A percentile compares a stretch with the other conserved stretches of the same genome.
phyloP scores from a whole-genome alignment of 1,140 invertebrate species.

The Pseudomyrmex flavicornis region DNA sequence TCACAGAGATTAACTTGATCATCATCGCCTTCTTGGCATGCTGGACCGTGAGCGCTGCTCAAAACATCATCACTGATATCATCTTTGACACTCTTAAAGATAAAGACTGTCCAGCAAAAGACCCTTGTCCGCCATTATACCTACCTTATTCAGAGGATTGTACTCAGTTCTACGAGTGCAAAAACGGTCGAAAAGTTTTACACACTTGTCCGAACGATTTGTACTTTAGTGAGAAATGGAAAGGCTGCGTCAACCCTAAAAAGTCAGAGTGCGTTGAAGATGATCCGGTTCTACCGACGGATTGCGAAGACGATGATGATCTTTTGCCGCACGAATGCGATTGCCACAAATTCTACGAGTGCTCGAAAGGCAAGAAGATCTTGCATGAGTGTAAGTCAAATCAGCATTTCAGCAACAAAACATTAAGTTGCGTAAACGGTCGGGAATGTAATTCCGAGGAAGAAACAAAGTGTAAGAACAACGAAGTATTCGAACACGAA shows the following conservation, averaged over 20 bases:
- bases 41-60: background rate
- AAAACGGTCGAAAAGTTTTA: background rate
- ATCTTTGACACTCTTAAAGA: background rate
- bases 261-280: too few species aligned
- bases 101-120: background rate
- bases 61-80: background rate
- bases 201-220: background rate
- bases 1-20: slow-evolving; percentile 26
- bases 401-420: background rate
- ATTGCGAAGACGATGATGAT: too few species aligned
- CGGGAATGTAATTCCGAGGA: rapidly evolving
- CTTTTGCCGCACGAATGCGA: too few species aligned
- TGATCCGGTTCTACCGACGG: too few species aligned
- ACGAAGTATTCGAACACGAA: too few species aligned
- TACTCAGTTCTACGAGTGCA: background rate
- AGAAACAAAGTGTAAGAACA: too few species aligned
- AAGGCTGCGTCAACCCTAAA: too few species aligned
- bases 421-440: background rate
- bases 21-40: slow-evolving; percentile 30
- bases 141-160: background rate
- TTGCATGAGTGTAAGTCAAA: background rate
- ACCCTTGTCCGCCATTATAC: background rate
- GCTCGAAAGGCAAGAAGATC: background rate
- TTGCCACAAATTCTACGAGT: too few species aligned
- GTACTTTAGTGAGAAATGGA: too few species aligned